Evolutionary conservation across 2,888 invertebrate genomes (phyloP).

Genomic region (Torymus tubicola): DNA sequence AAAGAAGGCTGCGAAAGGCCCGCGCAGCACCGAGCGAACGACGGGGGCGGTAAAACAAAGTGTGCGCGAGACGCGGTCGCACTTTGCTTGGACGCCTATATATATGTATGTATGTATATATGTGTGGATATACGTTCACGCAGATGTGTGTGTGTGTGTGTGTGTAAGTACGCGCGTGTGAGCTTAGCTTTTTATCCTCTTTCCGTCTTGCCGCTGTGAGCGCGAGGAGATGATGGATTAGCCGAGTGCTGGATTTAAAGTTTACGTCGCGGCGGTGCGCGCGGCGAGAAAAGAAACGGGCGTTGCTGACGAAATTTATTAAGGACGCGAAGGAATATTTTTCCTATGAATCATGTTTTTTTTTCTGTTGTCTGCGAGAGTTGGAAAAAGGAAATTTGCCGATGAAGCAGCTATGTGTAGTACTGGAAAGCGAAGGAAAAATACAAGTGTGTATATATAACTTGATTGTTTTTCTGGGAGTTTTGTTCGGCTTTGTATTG

Average conservation of each 20-base stretch:
- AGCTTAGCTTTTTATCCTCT: slow-evolving; percentile 29
- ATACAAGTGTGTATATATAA: no score
- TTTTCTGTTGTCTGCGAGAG: no score
- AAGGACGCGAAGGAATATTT: slow-evolving; percentile 12
- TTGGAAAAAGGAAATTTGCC: no score
- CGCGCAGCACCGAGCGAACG: neutral
- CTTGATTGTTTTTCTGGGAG: no score
- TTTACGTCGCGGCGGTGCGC: slow-evolving; percentile 21
- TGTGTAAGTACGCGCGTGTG: no score
- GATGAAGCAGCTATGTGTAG: no score
- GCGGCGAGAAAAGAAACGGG: neutral
- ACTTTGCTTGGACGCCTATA: neutral
- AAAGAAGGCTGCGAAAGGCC: neutral
- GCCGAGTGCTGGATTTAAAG: slow-evolving; percentile 45
- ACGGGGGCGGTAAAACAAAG: slow-evolving; percentile 35
- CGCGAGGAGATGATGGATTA: slow-evolving; percentile 50
- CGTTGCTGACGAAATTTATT: slow-evolving; percentile 32
- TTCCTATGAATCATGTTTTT: neutral
- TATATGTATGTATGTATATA: neutral
- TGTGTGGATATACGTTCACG: neutral
- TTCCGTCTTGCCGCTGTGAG: slow-evolving; percentile 18
- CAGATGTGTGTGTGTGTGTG: neutral
- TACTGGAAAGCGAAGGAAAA: no score
- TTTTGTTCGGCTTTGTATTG: no score
- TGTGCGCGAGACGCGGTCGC: neutral